phyloP scores from a whole-genome alignment of 2,888 invertebrate species.

The Heliconius erato region DNA sequence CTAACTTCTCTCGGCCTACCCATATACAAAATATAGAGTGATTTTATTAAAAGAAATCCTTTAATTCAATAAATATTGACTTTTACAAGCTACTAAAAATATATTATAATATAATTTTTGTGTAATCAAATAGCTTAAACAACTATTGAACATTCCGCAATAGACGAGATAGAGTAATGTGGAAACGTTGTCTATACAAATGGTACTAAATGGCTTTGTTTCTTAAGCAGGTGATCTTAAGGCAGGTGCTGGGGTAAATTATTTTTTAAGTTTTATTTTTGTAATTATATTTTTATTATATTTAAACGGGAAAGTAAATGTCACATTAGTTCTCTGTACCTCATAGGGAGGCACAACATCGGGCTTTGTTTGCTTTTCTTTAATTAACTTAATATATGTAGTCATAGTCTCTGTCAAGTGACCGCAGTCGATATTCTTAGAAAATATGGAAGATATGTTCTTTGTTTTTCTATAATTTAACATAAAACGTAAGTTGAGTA shows the following conservation, averaged over 20 bases:
- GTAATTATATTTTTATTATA: conserved; percentile 37
- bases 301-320: conserved; percentile 51
- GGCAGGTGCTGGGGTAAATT: conserved; percentile 74
- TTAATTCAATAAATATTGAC: background rate
- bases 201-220: conserved; percentile 48
- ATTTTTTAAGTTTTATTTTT: conserved; percentile 61
- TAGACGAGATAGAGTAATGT: conserved; percentile 37
- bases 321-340: conserved; percentile 21
- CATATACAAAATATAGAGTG: background rate
- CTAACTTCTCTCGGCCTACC: no score
- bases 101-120: background rate
- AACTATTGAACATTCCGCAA: background rate
- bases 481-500: no score
- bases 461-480: no score
- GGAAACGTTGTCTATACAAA: conserved; percentile 46
- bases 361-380: background rate
- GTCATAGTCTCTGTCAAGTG: background rate
- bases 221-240: conserved; percentile 73
- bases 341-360: background rate
- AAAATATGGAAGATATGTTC: no score
- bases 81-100: background rate
- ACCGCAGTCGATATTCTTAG: no score
- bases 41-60: no score
- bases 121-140: background rate
- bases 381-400: background rate